Evolutionary conservation across 2,888 invertebrate genomes (phyloP).

Genomic region (Chouioia cunea): DNA sequence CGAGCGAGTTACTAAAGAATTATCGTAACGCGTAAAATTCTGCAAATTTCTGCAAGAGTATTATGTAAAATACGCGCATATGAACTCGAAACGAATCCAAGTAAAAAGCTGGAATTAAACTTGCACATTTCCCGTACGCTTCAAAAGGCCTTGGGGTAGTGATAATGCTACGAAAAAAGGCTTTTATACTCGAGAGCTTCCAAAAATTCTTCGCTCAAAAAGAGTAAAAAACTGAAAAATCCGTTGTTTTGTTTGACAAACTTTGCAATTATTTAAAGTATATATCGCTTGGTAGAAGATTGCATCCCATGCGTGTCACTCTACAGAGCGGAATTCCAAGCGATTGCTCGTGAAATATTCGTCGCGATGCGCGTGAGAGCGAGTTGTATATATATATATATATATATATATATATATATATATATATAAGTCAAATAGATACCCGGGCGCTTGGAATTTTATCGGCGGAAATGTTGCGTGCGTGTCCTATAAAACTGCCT

Average conservation of each 20-base stretch:
- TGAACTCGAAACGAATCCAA: not conserved
- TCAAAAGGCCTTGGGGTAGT: too few species aligned
- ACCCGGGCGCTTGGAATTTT: slow-evolving; percentile 38
- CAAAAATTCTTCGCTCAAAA: not conserved
- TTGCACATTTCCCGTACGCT: too few species aligned
- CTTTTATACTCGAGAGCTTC: not conserved
- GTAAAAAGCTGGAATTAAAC: too few species aligned
- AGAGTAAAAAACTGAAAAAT: not conserved
- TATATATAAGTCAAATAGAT: too few species aligned
- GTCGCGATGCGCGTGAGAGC: too few species aligned
- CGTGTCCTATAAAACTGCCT: slow-evolving; percentile 31
- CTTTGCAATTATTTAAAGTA: too few species aligned
- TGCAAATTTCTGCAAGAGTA: not conserved
- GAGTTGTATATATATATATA: too few species aligned
- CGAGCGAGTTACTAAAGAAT: not conserved
- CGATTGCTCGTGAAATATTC: slow-evolving; percentile 53
- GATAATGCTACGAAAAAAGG: not conserved
- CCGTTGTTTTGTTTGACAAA: too few species aligned
- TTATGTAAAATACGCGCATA: slow-evolving; percentile 1
- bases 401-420: too few species aligned
- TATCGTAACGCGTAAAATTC: not conserved
- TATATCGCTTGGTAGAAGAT: not conserved
- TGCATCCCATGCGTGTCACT: slow-evolving; percentile 41
- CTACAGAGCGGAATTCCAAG: slow-evolving; percentile 49
- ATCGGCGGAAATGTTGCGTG: slow-evolving; percentile 43